Evolutionary conservation across 2,888 invertebrate genomes (phyloP).

Genomic region (Pterostichus madidus): DNA sequence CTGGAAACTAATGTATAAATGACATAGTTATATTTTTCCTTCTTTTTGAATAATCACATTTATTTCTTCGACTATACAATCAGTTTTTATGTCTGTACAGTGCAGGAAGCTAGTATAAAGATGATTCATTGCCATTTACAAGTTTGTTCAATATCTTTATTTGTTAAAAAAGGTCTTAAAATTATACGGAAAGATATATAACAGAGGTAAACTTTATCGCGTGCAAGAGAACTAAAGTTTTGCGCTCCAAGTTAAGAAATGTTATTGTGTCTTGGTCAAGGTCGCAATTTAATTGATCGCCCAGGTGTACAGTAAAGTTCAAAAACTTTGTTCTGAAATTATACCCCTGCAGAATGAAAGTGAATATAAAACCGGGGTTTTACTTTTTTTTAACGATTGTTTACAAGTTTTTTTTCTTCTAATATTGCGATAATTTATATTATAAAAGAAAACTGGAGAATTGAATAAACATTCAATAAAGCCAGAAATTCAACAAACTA

Average conservation of each 20-base stretch:
- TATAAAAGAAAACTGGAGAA: too few species aligned
- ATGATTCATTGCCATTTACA: constrained; percentile 2
- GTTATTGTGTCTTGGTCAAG: constrained; percentile 52
- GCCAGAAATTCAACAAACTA: too few species aligned
- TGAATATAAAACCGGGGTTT: not conserved
- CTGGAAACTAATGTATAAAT: not conserved
- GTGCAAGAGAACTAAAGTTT: constrained; percentile 28
- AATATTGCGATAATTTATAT: not conserved
- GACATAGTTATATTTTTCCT: too few species aligned
- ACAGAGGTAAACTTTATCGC: constrained; percentile 8
- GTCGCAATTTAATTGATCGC: constrained; percentile 54
- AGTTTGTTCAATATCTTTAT: constrained; percentile 25
- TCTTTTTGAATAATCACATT: too few species aligned
- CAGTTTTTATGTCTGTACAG: not conserved
- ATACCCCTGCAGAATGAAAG: not conserved
- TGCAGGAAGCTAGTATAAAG: not conserved
- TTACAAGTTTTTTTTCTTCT: constrained; percentile 7
- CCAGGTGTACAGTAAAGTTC: constrained; percentile 34
- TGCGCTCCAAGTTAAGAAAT: constrained; percentile 11
- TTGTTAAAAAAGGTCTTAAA: constrained; percentile 8
- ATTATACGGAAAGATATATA: constrained; percentile 4
- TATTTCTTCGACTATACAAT: not conserved
- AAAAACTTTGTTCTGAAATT: constrained; percentile 23
- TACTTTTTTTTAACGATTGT: not conserved
- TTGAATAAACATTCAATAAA: too few species aligned